These are phyloP conservation scores for Zosterops hypoxanthus DNA, from an alignment of 2,113 vertebrate genomes.

Conservation along the genomic window DNA sequence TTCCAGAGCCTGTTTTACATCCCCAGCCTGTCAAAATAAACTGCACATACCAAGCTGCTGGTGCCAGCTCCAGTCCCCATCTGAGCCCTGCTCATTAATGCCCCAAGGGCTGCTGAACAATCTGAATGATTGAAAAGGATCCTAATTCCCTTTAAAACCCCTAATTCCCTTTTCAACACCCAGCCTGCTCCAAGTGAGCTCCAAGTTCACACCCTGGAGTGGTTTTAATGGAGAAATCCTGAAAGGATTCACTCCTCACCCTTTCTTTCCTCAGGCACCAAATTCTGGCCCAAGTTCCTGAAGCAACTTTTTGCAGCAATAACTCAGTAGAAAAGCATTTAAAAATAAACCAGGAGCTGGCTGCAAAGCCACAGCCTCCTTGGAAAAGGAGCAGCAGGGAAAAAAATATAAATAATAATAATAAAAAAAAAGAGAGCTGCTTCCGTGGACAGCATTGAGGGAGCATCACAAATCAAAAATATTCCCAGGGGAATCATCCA, in stretches of 20 bases:
- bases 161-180: not conserved
- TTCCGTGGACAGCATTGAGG: constrained; percentile 62
- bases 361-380: constrained; percentile 19
- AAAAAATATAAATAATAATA: no score
- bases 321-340: constrained; percentile 50
- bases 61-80: not conserved
- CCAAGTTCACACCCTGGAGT: not conserved
- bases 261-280: not conserved
- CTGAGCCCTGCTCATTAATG: not conserved
- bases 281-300: not conserved
- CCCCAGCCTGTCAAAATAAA: constrained; percentile 18
- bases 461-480: not conserved
- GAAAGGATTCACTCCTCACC: not conserved
- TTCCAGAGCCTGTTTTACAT: not conserved
- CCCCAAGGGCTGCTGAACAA: not conserved
- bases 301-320: not conserved
- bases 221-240: not conserved
- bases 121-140: not conserved
- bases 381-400: not conserved
- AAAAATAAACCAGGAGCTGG: constrained; percentile 60
- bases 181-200: not conserved
- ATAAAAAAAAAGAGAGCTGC: constrained; percentile 9
- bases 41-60: not conserved
- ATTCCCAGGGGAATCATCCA: not conserved
- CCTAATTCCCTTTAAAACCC: not conserved